phyloP scores from a whole-genome alignment of 2,113 vertebrate genomes.

The Bambusicola thoracicus region DNA sequence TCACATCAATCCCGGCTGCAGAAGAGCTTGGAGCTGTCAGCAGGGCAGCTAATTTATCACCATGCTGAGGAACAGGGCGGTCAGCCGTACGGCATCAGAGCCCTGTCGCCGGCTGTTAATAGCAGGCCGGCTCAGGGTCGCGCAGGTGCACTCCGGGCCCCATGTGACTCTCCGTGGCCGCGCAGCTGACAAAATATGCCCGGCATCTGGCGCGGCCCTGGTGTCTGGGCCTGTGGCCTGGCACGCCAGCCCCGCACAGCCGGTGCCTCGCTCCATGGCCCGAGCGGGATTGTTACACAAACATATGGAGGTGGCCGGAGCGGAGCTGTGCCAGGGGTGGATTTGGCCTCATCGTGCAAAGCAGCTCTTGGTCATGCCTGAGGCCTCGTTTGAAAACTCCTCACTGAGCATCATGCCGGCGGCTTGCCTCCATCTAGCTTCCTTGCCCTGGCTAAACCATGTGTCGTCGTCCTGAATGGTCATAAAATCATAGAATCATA shows the following conservation, averaged over 20 bases:
- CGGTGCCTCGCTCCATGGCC: background rate
- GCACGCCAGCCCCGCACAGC: background rate
- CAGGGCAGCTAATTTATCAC: background rate
- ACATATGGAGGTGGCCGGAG: background rate
- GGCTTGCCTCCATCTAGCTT: background rate
- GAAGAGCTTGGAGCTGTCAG: background rate
- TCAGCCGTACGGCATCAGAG: constrained; percentile 3
- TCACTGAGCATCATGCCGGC: background rate
- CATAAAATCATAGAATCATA: background rate
- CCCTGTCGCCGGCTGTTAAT: constrained; percentile 28
- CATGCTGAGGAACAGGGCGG: background rate
- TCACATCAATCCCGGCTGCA: background rate
- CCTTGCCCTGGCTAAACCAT: background rate
- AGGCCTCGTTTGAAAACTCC: background rate
- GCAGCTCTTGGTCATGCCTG: constrained; percentile 42
- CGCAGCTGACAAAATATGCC: constrained; percentile 72
- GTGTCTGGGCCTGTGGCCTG: background rate
- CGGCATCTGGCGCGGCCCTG: constrained; percentile 47
- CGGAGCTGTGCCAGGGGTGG: constrained; percentile 17
- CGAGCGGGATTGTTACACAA: constrained; percentile 14
- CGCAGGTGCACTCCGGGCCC: constrained; percentile 69
- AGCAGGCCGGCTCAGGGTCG: constrained; percentile 31
- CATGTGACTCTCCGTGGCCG: constrained; percentile 44
- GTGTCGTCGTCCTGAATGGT: background rate
- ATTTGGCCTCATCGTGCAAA: constrained; percentile 35